Base-by-base conservation (phyloP, 2,888 invertebrate species). In the Catocala sponsa region DNA sequence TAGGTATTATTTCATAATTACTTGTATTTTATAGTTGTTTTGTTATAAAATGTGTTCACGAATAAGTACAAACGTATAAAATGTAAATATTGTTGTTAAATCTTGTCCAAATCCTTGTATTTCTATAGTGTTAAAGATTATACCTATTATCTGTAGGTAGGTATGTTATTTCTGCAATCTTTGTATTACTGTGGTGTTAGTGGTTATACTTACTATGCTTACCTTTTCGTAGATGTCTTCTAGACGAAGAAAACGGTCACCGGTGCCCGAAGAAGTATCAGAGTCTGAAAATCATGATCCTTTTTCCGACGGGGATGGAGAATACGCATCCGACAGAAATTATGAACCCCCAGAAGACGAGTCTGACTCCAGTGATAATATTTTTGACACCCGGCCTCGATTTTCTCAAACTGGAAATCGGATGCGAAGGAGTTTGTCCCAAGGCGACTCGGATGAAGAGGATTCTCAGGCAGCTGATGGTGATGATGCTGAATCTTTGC, bases 121-220 rank as follows among this genome's bases (percentile, higher is more conserved):
- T 49, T 49, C 49, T 49, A 32, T 49, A 49, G 32, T 49, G 49
- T 49, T 49, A 49, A 15, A 49, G 7, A 49, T 49, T 49, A 49
- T 49, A 32, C 32, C 49, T 15, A 49, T 49, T 49, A 49, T 49
- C 32, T 49, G 49, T 49, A 49, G 49, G 32, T 49, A 49, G 49
- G 49, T 49, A 49, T 49, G 49, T 49, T 49, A 49, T 49, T 49
- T 49, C 49, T 49, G 49, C 49, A 49, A 49, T 49, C 49, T 49
- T 49, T 49, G 49, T 49, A 49, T 49, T 49, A 49, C 49, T 49
- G 49, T 49, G 49, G 49, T 49, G 32, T 49, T 47, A 47, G 47
- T 47, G 47, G 47, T 47, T 47, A 47, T 47, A 47, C 47, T 47
- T 47, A 47, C 47, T 47, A 47, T 47, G 47, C 47, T 47, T 47